Evolutionary conservation across 2,113 vertebrate genomes (phyloP), one percentile per base, ranked within the genome.

Genomic region (Percina caprodes): DNA sequence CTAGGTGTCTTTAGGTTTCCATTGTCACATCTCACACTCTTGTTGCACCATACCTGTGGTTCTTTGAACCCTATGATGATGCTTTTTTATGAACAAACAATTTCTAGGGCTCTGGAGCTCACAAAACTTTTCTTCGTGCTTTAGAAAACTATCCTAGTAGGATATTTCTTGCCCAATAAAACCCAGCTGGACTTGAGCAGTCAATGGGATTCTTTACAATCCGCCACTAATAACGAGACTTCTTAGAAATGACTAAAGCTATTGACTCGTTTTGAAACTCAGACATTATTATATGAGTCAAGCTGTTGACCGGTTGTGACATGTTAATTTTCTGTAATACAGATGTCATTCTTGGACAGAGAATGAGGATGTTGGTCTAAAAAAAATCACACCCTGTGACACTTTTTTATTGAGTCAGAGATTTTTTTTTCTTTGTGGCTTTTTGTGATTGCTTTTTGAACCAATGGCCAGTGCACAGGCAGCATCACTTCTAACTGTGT

Each of bases 281-380:
- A 45, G n/a, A 62, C 18, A 10, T 67, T 55, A 23, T 56, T 49
- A 3, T 1, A 9, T 67, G 81, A 86, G 65, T 86, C 49, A 49
- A 12, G 39, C 61, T 42, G 3, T 49, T 48, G 66, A 69, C 15
- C 1, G 9, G 6, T 83, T 85, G 80, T 79, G 80, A 87, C 80
- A 82, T 55, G 56, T 63, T 52, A 52, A 8, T 52, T 88, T 82
- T 24, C 51, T 51, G 85, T 69, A 86, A 77, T 23, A 2, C 23
- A 62, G 72, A 70, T 51, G 58, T 85, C 52, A 48, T 66, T 66
- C 23, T 51, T 58, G 30, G 23, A 71, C 14, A 12, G 14, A 67
- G 69, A 79, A 82, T 58, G 68, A 81, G 74, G 84, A 88, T 79
- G 69, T 85, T 51, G 26, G 23, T 16, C 12, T 35, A 4, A 54